These are phyloP conservation scores for Misgurnus mizolepis DNA, from an alignment of 2,113 vertebrate genomes.

Conservation along the genomic window DNA sequence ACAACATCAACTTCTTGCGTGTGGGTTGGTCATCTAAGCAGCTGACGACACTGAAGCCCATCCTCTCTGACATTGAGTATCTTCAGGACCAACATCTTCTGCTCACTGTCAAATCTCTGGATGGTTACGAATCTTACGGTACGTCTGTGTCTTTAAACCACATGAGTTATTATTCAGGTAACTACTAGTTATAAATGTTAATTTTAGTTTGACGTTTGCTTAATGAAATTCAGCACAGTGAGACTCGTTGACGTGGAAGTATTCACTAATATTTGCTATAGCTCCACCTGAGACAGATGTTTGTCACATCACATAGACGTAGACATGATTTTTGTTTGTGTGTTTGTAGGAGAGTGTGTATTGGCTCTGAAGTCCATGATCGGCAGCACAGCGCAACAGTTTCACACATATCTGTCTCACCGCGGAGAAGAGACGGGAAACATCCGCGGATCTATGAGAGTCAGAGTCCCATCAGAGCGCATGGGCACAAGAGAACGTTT, in stretches of 20 bases:
- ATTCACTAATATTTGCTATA: no score
- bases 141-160: conserved; percentile 4
- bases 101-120: conserved; percentile 93
- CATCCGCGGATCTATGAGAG: conserved; percentile 95
- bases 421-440: conserved; percentile 95
- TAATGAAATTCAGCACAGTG: no score
- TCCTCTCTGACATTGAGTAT: conserved; percentile 94
- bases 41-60: conserved; percentile 94
- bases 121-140: conserved; percentile 95
- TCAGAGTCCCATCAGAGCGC: conserved; percentile 89
- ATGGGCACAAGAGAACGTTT: conserved; percentile 93
- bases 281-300: no score
- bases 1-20: conserved; percentile 95
- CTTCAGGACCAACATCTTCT: conserved; percentile 96
- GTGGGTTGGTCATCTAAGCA: conserved; percentile 95
- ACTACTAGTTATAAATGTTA: neutral
- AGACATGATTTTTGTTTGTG: neutral
- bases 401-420: conserved; percentile 94
- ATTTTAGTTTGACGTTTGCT: no score
- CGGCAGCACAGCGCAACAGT: conserved; percentile 94
- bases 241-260: no score
- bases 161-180: neutral
- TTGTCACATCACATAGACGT: neutral
- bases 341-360: conserved; percentile 87
- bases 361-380: conserved; percentile 97